These are phyloP conservation scores for Eidolon dupreanum DNA, from an alignment of 2,797 vertebrate genomes.

Conservation along the genomic window DNA sequence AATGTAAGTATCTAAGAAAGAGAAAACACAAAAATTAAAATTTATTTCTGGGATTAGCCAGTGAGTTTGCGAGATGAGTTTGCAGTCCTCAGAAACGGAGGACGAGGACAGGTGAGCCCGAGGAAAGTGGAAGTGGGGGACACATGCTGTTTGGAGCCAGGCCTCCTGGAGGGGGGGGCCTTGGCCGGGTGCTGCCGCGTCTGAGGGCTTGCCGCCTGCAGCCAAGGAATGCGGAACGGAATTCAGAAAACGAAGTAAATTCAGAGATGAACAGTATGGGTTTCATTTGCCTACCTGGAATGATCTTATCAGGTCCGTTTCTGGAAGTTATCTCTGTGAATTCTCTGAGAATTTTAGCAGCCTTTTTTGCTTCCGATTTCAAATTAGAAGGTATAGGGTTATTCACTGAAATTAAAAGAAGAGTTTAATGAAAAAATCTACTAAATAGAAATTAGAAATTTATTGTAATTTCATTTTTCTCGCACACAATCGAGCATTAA, in stretches of 20 bases:
- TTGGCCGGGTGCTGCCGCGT: too few relatives aligned
- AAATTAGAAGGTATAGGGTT: slow-evolving; percentile 96
- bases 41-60: background rate
- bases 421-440: background rate
- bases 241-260: background rate
- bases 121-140: background rate
- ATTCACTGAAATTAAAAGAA: slow-evolving; percentile 85
- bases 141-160: accelerated
- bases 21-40: slow-evolving; percentile 2
- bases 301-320: slow-evolving; percentile 95
- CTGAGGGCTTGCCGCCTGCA: background rate
- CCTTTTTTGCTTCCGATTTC: slow-evolving; percentile 96
- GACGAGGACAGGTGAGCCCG: background rate
- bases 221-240: background rate
- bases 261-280: background rate
- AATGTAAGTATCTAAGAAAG: background rate
- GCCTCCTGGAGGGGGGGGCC: too few relatives aligned
- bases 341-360: slow-evolving; percentile 95
- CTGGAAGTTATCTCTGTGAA: slow-evolving; percentile 97
- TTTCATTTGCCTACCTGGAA: slow-evolving; percentile 90
- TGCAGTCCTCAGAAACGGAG: background rate
- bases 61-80: background rate
- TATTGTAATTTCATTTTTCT: slow-evolving; percentile 5
- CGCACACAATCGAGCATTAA: background rate
- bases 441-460: background rate